phyloP scores from a whole-genome alignment of 2,113 vertebrate genomes.

The Heloderma charlesbogerti region DNA sequence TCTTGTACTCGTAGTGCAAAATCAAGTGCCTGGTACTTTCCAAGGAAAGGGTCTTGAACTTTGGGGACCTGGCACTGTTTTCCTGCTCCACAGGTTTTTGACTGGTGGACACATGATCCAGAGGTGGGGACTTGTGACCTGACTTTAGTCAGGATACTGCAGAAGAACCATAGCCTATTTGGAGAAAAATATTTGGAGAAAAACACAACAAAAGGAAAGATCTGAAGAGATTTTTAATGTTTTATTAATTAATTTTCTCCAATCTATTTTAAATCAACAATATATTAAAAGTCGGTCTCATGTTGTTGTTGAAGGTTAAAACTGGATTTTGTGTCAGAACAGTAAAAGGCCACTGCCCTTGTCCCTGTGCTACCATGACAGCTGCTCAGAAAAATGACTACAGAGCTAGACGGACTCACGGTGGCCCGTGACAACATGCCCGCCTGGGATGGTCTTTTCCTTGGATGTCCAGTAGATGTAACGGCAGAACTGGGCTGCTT shows the following conservation, averaged over 20 bases:
- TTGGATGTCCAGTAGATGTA: conserved; percentile 51
- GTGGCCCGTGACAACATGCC: conserved; percentile 55
- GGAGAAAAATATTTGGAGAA: background rate
- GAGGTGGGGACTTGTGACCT: too few relatives aligned
- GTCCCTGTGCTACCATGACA: background rate
- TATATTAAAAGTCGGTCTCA: too few relatives aligned
- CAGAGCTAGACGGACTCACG: background rate
- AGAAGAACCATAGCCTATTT: background rate
- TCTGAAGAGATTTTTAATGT: background rate
- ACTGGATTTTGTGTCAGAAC: background rate
- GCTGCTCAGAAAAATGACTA: background rate
- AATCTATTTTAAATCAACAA: too few relatives aligned
- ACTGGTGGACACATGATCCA: too few relatives aligned
- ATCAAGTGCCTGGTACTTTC: background rate
- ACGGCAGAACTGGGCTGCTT: conserved; percentile 53
- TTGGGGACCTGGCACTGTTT: background rate
- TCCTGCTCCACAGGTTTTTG: background rate
- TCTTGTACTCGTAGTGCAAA: background rate
- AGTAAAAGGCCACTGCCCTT: background rate
- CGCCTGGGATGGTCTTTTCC: conserved; percentile 66
- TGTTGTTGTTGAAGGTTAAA: background rate
- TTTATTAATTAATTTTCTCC: background rate
- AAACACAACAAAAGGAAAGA: background rate
- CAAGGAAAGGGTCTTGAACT: background rate
- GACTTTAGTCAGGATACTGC: background rate